These are phyloP conservation scores for Alectura lathami DNA, from an alignment of 2,113 vertebrate genomes.

Conservation along the genomic window DNA sequence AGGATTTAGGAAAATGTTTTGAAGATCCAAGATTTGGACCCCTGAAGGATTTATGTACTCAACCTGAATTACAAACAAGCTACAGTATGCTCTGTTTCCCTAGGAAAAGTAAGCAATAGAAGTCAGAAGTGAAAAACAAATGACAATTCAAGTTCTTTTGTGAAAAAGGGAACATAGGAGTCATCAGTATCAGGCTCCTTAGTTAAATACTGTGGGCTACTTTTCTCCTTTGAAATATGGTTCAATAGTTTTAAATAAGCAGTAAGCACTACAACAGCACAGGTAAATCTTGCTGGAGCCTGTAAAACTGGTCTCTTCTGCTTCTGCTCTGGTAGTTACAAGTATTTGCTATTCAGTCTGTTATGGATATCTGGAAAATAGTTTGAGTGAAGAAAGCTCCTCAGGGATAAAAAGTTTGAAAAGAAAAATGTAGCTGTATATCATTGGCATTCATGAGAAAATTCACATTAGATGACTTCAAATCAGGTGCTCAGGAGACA, in stretches of 20 bases:
- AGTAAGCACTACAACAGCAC: neutral
- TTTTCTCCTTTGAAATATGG: neutral
- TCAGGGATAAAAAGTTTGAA: conserved; percentile 64
- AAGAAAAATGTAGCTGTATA: conserved; percentile 65
- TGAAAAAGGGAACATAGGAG: neutral
- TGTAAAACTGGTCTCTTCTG: neutral
- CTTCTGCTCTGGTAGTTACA: conserved; percentile 50
- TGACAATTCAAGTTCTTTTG: neutral
- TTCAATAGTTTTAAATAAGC: conserved; percentile 56
- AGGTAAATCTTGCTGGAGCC: conserved; percentile 52
- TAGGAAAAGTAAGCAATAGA: conserved; percentile 9
- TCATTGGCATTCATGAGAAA: conserved; percentile 79
- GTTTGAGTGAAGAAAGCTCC: conserved; percentile 60
- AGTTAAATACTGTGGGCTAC: neutral
- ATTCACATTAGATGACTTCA: conserved; percentile 67
- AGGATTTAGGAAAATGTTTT: neutral
- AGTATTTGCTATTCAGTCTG: conserved; percentile 68
- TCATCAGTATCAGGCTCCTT: neutral
- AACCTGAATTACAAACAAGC: conserved; percentile 43
- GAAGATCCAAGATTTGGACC: conserved; percentile 41
- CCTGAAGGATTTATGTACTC: neutral
- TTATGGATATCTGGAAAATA: conserved; percentile 64
- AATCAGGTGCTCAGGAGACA: conserved; percentile 70
- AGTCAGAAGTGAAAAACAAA: conserved; percentile 17
- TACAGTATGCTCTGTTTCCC: neutral